Conservation (phyloP, 2,888 invertebrate genomes). For the Argyra leucocephala region DNA sequence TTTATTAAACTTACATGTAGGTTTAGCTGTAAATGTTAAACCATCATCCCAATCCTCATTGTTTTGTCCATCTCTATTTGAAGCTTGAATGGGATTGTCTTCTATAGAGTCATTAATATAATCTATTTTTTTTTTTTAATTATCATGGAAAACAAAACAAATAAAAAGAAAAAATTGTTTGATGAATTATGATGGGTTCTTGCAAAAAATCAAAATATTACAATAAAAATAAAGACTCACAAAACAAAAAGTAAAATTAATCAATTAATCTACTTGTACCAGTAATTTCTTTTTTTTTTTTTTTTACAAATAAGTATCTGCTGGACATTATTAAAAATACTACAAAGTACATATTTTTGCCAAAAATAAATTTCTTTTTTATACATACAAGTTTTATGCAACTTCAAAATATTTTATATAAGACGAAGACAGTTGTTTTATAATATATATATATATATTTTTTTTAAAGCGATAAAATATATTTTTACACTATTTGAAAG, state of each 20-base stretch:
- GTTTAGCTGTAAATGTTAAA: constrained; percentile 81
- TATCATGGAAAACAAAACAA: constrained; percentile 23
- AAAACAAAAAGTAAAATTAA: neutral
- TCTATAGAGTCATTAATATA: constrained; percentile 65
- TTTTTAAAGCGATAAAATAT: too few relatives aligned
- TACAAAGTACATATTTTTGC: too few relatives aligned
- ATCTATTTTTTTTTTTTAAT: constrained; percentile 47
- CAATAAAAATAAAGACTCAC: neutral
- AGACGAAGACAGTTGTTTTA: too few relatives aligned
- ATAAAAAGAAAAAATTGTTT: constrained; percentile 21
- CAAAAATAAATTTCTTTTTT: too few relatives aligned
- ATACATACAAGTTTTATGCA: too few relatives aligned
- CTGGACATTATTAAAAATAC: too few relatives aligned
- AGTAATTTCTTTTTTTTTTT: too few relatives aligned
- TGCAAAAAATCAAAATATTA: neutral
- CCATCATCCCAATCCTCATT: constrained; percentile 75
- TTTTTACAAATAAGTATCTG: too few relatives aligned
- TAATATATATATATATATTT: too few relatives aligned
- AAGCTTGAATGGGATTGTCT: constrained; percentile 39
- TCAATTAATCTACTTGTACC: too few relatives aligned
- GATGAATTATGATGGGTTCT: constrained; percentile 13
- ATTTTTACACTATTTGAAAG: too few relatives aligned
- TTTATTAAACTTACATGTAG: constrained; percentile 61
- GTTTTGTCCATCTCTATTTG: constrained; percentile 46
- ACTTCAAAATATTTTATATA: too few relatives aligned